Conservation (phyloP, 2,797 vertebrate species). For the Micromesistius poutassou region DNA sequence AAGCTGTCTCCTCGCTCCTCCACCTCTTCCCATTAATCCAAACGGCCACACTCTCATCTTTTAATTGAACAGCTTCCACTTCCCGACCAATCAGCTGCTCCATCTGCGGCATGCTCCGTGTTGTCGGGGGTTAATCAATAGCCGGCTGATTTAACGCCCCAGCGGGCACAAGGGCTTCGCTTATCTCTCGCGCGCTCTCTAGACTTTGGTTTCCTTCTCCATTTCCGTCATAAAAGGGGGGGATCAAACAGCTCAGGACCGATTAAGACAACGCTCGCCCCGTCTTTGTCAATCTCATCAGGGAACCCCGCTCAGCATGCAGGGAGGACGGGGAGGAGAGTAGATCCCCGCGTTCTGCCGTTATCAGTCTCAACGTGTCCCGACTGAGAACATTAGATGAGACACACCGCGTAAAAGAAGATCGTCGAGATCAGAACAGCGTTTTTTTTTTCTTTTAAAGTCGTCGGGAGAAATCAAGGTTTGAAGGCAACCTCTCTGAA, state of each 20-base stretch:
- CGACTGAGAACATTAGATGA: background rate
- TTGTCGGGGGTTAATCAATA: constrained; percentile 53
- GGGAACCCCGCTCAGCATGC: constrained; percentile 46
- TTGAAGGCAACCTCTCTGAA: constrained; percentile 31
- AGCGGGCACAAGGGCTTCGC: constrained; percentile 23
- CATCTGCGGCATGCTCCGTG: constrained; percentile 45
- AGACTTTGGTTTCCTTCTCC: constrained; percentile 23
- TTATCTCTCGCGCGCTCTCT: constrained; percentile 44
- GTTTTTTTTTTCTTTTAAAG: constrained; percentile 26
- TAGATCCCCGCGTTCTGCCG: constrained; percentile 10
- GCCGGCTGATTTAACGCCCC: constrained; percentile 42
- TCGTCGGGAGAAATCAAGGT: constrained; percentile 22
- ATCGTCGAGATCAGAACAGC: constrained; percentile 1
- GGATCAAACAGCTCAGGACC: constrained; percentile 52
- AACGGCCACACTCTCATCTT: constrained; percentile 19
- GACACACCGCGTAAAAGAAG: constrained; percentile 22
- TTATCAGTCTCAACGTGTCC: constrained; percentile 37
- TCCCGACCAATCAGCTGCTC: constrained; percentile 22
- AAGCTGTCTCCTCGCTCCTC: constrained; percentile 21
- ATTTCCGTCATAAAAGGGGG: background rate
- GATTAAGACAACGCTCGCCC: constrained; percentile 33
- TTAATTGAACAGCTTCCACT: constrained; percentile 46
- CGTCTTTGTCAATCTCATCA: constrained; percentile 52
- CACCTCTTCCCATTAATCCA: constrained; percentile 35
- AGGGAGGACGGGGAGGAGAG: constrained; percentile 28